A percentile compares a stretch with the other conserved stretches of the same genome.
These are phyloP conservation scores for Coelinius sp. DNA, from an alignment of 2,888 invertebrate species.

Conservation along the genomic window DNA sequence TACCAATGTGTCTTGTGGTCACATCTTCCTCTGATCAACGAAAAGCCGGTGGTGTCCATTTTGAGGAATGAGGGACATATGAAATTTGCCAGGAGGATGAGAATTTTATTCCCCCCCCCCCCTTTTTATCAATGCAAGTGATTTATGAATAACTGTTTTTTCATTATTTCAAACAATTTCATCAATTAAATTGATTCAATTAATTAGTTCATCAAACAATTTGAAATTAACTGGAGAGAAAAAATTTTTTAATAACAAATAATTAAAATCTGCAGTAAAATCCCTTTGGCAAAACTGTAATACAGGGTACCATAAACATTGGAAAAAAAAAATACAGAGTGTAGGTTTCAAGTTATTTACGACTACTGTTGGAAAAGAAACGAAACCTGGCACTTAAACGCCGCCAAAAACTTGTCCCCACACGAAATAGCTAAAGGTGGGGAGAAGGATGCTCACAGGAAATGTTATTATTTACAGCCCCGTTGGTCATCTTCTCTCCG, in stretches of 20 bases:
- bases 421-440: neutral
- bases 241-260: neutral
- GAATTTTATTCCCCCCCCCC: neutral
- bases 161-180: too few relatives aligned
- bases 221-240: neutral
- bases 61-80: neutral
- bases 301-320: slow-evolving; percentile 16
- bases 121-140: too few relatives aligned
- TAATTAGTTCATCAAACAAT: too few relatives aligned
- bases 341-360: slow-evolving; percentile 22
- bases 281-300: neutral
- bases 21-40: slow-evolving; percentile 7
- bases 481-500: neutral
- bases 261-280: neutral
- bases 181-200: too few relatives aligned
- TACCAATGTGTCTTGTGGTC: slow-evolving; percentile 16
- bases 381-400: slow-evolving; percentile 17
- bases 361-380: neutral
- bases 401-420: slow-evolving; percentile 18
- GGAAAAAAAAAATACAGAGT: slow-evolving; percentile 13
- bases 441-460: neutral
- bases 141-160: too few relatives aligned
- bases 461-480: slow-evolving; percentile 16
- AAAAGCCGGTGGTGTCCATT: neutral
- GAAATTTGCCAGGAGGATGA: neutral